Percentiles rank a stretch among this genome's conserved stretches.
Conservation (phyloP, 2,888 invertebrate species). For the Spicauda simplicius region DNA sequence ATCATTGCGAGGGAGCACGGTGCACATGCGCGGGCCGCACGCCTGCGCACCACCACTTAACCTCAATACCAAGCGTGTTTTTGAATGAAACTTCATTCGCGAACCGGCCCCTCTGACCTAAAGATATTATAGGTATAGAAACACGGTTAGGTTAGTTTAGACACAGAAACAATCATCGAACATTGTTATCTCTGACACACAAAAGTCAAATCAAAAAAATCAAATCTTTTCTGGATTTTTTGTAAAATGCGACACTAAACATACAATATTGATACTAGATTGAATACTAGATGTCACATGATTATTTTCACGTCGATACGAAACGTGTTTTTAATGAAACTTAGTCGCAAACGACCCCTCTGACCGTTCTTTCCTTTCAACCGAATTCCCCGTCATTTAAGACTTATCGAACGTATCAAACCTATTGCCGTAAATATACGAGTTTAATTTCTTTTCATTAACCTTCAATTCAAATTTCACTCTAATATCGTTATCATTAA, state of each 20-base stretch:
- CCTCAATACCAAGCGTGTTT: slow-evolving; percentile 81
- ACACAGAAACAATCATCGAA: no score
- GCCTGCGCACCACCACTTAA: slow-evolving; percentile 77
- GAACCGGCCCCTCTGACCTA: slow-evolving; percentile 61
- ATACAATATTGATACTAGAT: no score
- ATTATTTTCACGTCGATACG: slow-evolving; percentile 48
- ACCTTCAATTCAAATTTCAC: neutral
- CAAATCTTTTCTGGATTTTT: no score
- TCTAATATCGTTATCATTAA: neutral
- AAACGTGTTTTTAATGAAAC: slow-evolving; percentile 83
- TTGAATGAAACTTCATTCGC: slow-evolving; percentile 80
- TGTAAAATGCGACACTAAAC: no score
- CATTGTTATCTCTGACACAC: no score
- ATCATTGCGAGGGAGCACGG: slow-evolving; percentile 71
- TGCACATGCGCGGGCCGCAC: slow-evolving; percentile 68
- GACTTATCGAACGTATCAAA: slow-evolving; percentile 38
- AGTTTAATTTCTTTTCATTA: slow-evolving; percentile 25
- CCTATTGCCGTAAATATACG: slow-evolving; percentile 21
- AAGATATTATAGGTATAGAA: neutral
- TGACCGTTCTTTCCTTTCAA: slow-evolving; percentile 70
- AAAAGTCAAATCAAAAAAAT: no score
- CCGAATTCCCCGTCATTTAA: slow-evolving; percentile 43
- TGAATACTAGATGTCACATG: no score
- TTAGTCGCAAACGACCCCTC: slow-evolving; percentile 65
- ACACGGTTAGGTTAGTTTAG: neutral